Evolutionary conservation across 2,888 invertebrate genomes (phyloP).

Genomic region (Dichetophora obliterata): DNA sequence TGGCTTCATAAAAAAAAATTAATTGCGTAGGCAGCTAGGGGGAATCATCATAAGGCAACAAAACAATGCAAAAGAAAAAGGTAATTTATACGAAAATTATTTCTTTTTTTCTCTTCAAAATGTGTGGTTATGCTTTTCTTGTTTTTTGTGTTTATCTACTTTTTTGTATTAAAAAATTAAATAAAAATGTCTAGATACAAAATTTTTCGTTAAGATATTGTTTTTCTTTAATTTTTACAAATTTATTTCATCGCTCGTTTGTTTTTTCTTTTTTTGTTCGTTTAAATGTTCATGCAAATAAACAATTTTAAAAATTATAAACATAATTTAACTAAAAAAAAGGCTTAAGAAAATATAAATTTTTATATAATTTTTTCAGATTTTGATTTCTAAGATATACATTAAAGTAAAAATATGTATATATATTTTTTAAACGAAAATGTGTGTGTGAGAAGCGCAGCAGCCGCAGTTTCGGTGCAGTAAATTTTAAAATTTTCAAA

Average conservation of each 20-base stretch:
- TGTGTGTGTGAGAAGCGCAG: background rate
- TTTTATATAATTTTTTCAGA: conserved; percentile 6
- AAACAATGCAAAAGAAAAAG: background rate
- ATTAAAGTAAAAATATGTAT: conserved; percentile 31
- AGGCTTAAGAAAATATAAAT: conserved; percentile 3
- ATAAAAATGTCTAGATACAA: conserved; percentile 17
- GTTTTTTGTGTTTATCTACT: background rate
- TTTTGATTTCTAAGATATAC: conserved; percentile 23
- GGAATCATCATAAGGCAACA: background rate
- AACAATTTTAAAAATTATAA: conserved; percentile 7
- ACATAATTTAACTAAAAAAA: conserved; percentile 15
- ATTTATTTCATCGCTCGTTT: conserved; percentile 31
- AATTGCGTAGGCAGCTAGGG: background rate
- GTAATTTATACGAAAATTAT: background rate
- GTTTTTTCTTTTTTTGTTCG: background rate
- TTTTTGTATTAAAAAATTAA: conserved; percentile 1
- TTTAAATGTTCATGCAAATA: conserved; percentile 7
- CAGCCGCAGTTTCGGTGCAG: background rate
- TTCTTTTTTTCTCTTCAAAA: too few species aligned
- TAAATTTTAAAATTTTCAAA: background rate
- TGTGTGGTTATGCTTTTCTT: too few species aligned
- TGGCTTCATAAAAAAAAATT: background rate
- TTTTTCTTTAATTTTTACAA: conserved; percentile 5
- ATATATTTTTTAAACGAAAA: background rate
- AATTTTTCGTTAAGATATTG: background rate